Evolutionary conservation across 2,113 vertebrate genomes (phyloP).

Genomic region (Kryptolebias marmoratus): DNA sequence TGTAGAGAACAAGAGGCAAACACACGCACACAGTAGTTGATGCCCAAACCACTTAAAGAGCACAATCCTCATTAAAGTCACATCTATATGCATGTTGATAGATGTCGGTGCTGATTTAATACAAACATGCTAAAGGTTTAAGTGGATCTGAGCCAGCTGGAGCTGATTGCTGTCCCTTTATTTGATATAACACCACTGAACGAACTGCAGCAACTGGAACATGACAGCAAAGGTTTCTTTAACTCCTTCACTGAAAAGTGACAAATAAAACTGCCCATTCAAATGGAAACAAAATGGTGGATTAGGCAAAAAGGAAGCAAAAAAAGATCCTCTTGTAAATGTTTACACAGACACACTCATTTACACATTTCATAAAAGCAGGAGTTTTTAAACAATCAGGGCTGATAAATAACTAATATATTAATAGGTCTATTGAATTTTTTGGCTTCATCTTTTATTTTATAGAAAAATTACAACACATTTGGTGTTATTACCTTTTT

Average conservation of each 20-base stretch:
- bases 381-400: no score
- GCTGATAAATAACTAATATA: no score
- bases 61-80: constrained; percentile 46
- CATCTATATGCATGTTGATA: constrained; percentile 36
- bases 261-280: background rate
- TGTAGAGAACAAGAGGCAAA: constrained; percentile 38
- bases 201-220: constrained; percentile 24
- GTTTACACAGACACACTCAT: no score
- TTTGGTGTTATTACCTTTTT: no score
- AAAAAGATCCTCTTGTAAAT: no score
- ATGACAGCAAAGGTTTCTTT: background rate
- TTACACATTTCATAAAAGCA: no score
- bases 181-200: constrained; percentile 19
- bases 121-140: constrained; percentile 29
- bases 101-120: constrained; percentile 45
- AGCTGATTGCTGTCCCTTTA: constrained; percentile 12
- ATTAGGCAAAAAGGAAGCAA: background rate
- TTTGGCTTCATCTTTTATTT: no score
- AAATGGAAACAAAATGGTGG: background rate
- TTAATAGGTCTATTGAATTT: no score
- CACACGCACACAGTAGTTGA: constrained; percentile 47
- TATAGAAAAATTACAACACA: no score
- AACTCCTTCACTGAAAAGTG: constrained; percentile 1
- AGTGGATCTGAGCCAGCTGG: constrained; percentile 35
- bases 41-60: constrained; percentile 44